Evolutionary conservation across 23 tunicate genomes (phyloP), one percentile per base, ranked within the genome.

Genomic region (Botrylloides violaceus): DNA sequence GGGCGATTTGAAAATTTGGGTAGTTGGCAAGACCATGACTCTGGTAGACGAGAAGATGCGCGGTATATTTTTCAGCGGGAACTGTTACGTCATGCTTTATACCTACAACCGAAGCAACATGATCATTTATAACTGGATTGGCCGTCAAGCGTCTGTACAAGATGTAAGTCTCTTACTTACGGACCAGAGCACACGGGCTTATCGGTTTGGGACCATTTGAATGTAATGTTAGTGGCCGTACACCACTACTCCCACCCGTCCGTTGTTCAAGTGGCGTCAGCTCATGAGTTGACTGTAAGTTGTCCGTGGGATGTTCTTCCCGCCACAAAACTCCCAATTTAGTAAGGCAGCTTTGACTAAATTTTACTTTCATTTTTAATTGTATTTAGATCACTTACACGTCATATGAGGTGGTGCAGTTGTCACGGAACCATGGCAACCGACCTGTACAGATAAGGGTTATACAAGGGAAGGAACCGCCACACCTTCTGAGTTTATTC

Each of bases 381-480:
- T 3, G 4, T 63, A 3, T 36, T 43, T 37, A 87, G 97, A 75
- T 90, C 32, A 73, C 89, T 5, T 81, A 71, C 3, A 82, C 97
- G 1, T 85, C 90, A 15, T 76, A 72, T 56, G 30, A 82, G 36
- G 90, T 90, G 4, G 76, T 82, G 21, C 73, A 83, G 58, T 68
- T 90, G 28, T 85, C 78, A 57, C 87, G 81, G 55, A 49, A 90
- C 61, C 70, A 83, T 39, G 74, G 80, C 20, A 64, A 71, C 32
- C 39, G 81, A 68, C 90, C 97, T 2, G 97, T 90, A 22, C 97
- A 90, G 53, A 66, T 80, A 18, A 53, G 97, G 34, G 90, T 90
- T 5, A 81, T 83, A 3, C 86, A 95, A 83, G 99, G 99, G 43
- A 95, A 95, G 79, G 99, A 95, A 71, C 99, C 99, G 25, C 57